Evolutionary conservation across 2,113 vertebrate genomes (phyloP).

Genomic region (Boleophthalmus pectinirostris): DNA sequence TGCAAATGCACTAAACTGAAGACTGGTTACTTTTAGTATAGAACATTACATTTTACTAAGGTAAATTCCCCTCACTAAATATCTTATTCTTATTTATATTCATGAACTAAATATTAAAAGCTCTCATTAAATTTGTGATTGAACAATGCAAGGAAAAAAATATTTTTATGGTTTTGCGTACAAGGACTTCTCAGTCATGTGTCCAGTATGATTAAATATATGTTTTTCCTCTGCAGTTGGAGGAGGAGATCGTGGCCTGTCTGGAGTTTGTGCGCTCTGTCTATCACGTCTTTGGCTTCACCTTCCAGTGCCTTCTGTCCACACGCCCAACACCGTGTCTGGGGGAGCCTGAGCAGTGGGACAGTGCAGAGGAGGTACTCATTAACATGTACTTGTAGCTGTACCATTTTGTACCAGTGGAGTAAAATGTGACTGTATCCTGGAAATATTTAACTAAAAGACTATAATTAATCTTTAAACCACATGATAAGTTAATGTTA

Average conservation of each 20-base stretch:
- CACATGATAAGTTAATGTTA: no score
- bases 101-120: no score
- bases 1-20: no score
- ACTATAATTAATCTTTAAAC: background rate
- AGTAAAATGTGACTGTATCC: no score
- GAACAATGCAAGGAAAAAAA: no score
- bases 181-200: background rate
- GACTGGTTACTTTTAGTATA: no score
- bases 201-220: constrained; percentile 2
- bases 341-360: constrained; percentile 85
- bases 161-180: no score
- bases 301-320: constrained; percentile 86
- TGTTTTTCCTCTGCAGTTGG: constrained; percentile 74
- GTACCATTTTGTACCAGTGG: background rate
- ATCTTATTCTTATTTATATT: no score
- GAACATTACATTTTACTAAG: no score
- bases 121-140: no score
- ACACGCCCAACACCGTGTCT: constrained; percentile 84
- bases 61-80: no score
- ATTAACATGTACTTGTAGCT: background rate
- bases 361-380: constrained; percentile 85
- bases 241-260: constrained; percentile 84
- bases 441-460: background rate
- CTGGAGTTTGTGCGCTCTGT: constrained; percentile 86
- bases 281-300: constrained; percentile 87